Base-by-base conservation (phyloP, 2,888 invertebrate genomes). In the Drosophila maculinotata region DNA sequence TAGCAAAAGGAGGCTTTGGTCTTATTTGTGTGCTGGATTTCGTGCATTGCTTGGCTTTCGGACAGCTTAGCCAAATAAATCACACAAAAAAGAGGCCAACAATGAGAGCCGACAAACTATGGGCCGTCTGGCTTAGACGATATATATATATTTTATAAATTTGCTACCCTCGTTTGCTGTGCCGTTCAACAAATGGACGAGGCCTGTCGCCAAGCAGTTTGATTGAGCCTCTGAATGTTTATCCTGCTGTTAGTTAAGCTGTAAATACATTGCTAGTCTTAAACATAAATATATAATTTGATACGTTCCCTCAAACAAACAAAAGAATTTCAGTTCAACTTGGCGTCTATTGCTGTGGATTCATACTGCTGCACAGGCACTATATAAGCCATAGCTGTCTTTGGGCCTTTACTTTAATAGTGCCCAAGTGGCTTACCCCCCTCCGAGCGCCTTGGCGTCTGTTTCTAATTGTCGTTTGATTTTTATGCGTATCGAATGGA, bases 381-480 rank as follows among this genome's bases (percentile, higher is more conserved):
- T 66, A 57, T 66, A 57, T 71, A 63, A 54, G 65, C 65, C 28
- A 56, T 59, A 49, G 26, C 26, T 42, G 7, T 49, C 3, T 41
- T 67, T 60, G 54, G 65, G 69, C 54, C 68, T 68, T 30, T 31
- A n/a, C 53, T 47, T 72, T 76, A 70, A 73, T 72, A 78, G 83
- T 64, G 65, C 59, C 64, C 36, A 45, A 30, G 1, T 17, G n/a
- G n/a, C 9, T n/a, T n/a, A n/a, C n/a, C n/a, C n/a, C n/a, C 30
- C 36, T 20, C 20, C 31, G 14, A 33, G 42, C 53, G 52, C 51
- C 65, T 65, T 49, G 48, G 60, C 53, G 60, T 69, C 85, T 82
- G 76, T 63, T 76, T 76, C 83, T 83, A 83, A 83, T 83, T 83
- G 83, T 87, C 72, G 76, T 85, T 87, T 83, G 88, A 83, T 83